Base-by-base conservation (phyloP, 2,113 vertebrate genomes). In the Cebus imitator region DNA sequence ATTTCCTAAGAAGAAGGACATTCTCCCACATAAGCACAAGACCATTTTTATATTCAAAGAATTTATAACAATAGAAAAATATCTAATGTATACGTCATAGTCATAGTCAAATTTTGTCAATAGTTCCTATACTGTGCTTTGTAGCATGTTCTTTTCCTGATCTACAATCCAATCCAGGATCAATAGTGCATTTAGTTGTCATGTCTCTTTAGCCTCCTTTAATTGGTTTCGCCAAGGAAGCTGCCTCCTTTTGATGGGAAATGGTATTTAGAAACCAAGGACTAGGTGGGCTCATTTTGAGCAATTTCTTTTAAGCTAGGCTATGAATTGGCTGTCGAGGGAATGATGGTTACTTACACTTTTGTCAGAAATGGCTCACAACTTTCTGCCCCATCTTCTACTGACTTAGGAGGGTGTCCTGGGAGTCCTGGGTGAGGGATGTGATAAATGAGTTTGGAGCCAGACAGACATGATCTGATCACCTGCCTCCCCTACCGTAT, bases 181-280 rank as follows among this genome's bases (percentile, higher is more conserved):
- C 92, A 95, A 93, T 96, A 97, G 66, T 93, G 79, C 80, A 90
- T 97, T 96, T 97, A 92, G 48, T 95, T 14, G 8, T 92, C 97
- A 76, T 81, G 89, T 93, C 87, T 97, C 68, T 87, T 93, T 88
- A 93, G 86, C 83, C 14, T 92, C 80, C 76, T 97, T 95, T 94
- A 86, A 96, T 90, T 80, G 95, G 35, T 91, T 97, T 96, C 92
- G 96, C 73, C 57, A 81, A 97, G 64, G 83, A 93, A 83, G 12
- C 23, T 75, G 73, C 35, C 92, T 96, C n/a, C 72, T 92, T 94
- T 64, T 96, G 79, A 93, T 82, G 87, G 82, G 73, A 96, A 96
- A 72, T 96, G 45, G 73, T 85, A 96, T 93, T 97, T 88, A 95
- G 86, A 95, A 96, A 86, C 90, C 50, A 86, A 78, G 18, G 73